Conservation (phyloP, 2,888 invertebrate genomes). For the Drosophila aldrichi region DNA sequence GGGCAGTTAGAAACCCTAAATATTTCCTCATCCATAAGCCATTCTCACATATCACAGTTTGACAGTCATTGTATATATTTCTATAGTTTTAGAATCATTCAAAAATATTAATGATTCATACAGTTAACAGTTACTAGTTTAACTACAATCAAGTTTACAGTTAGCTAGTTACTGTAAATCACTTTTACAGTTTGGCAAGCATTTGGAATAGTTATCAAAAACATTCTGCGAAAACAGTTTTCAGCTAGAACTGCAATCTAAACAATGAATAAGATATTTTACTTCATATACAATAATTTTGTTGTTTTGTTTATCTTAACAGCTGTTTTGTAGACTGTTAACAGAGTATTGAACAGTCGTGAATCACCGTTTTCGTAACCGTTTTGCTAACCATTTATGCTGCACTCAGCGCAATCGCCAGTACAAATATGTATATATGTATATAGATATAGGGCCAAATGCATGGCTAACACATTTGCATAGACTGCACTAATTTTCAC, state of each 20-base stretch:
- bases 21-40: neutral
- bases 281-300: neutral
- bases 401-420: conserved; percentile 41
- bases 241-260: neutral
- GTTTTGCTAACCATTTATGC: conserved; percentile 29
- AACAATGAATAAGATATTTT: neutral
- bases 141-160: neutral
- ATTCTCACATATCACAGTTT: neutral
- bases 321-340: neutral
- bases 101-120: neutral
- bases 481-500: conserved; percentile 55
- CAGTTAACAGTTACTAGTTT: neutral
- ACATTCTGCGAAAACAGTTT: neutral
- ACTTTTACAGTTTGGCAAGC: neutral
- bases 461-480: conserved; percentile 47
- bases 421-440: conserved; percentile 25
- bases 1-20: neutral
- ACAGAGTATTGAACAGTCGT: neutral
- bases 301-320: neutral
- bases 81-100: neutral
- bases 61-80: neutral
- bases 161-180: too few relatives aligned
- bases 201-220: neutral
- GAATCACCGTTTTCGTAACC: neutral
- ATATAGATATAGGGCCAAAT: neutral